Evolutionary conservation across 2,888 invertebrate genomes (phyloP).

Genomic region (Coelogynopora nodosa): DNA sequence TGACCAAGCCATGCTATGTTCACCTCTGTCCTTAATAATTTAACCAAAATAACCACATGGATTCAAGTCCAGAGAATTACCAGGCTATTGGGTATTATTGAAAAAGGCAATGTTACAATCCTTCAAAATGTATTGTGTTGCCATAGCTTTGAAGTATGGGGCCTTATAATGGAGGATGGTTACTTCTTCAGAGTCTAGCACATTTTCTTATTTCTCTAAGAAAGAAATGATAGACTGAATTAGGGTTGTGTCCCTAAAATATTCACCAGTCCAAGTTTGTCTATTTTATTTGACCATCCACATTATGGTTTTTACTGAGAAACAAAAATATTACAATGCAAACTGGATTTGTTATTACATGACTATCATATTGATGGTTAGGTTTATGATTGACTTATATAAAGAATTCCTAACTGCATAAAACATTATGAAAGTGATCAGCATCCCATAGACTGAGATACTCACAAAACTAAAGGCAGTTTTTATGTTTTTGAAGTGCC

Average conservation of each 20-base stretch:
- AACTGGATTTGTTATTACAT: not conserved
- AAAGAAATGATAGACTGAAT: not conserved
- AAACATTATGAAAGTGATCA: not conserved
- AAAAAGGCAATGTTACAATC: not conserved
- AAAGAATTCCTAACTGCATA: not conserved
- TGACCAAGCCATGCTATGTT: not conserved
- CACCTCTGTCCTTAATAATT: too few species aligned
- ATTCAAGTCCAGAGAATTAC: too few species aligned
- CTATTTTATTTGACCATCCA: too few species aligned
- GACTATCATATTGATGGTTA: not conserved
- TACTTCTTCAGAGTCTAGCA: not conserved
- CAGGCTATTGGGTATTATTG: too few species aligned
- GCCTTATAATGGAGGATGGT: not conserved
- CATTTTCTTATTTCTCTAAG: not conserved
- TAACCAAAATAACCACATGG: too few species aligned
- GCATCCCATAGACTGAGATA: not conserved
- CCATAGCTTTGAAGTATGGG: not conserved
- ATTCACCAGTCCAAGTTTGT: not conserved
- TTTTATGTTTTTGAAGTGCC: not conserved
- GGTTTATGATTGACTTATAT: not conserved
- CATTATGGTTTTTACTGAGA: not conserved
- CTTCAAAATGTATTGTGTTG: not conserved
- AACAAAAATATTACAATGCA: conserved; percentile 9
- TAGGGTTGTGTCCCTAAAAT: not conserved
- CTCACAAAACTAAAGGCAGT: not conserved